Evolutionary conservation across 2,888 invertebrate genomes (phyloP), one percentile per base, ranked within the genome.

Genomic region (Eupsilia transversa): DNA sequence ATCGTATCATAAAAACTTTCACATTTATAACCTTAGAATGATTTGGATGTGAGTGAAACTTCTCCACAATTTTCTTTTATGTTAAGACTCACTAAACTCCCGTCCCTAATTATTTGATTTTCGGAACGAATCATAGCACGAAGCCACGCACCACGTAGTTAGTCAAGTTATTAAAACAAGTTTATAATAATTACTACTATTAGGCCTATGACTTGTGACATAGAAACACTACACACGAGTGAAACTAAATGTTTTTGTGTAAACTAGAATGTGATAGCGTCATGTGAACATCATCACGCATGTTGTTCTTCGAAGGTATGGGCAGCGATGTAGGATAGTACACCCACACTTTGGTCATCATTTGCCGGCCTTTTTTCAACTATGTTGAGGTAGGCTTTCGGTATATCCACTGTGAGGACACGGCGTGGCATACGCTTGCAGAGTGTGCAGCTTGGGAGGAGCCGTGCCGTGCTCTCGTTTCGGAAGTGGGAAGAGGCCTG

Each of bases 151-250:
- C n/a, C n/a, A n/a, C n/a, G 5, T 23, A 46, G 46, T 20, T 49
- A 10, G 12, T 57, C 66, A 9, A 54, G 76, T 73, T 46, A 49
- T 23, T 35, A 23, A 1, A 77, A 77, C 82, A 0, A 30, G 72
- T 77, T 69, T 60, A 41, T 6, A 35, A 30, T 59, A 66, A 81
- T 64, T 35, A 59, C 56, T 3, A 49, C 54, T 49, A 49, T 70
- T n/a, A 49, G 63, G 81, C 81, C 82, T 81, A 67, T 3, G 30
- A 10, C 1, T 66, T 30, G 69, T 23, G 67, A 71, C 75, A 75
- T 75, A 57, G 66, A 67, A 73, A 63, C 43, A 41, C 7, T 9
- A 23, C 23, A 20, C 0, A 64, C 43, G 57, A 57, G 72, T 52
- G 72, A 64, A 77, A 63, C 41, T 68, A 1, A 17, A 10, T 7